A percentile compares a stretch with the other conserved stretches of the same genome.
phyloP scores from a whole-genome alignment of 2,797 vertebrate species.

The Centropyge bicolor region DNA sequence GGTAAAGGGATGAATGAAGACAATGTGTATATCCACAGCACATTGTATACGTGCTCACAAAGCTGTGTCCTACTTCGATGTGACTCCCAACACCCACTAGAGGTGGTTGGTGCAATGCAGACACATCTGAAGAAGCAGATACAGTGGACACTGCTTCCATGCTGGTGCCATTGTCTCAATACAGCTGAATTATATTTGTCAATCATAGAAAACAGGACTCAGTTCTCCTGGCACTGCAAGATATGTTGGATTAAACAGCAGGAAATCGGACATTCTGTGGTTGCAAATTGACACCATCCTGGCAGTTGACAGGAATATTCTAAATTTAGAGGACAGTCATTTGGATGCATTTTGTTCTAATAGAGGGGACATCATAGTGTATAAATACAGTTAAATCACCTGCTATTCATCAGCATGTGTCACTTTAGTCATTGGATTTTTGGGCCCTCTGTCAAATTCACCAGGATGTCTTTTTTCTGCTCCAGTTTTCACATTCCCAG shows the following conservation, averaged over 20 bases:
- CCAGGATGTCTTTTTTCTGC: conserved; percentile 46
- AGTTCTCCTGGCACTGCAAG: conserved; percentile 31
- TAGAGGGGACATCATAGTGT: not conserved
- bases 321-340: conserved; percentile 34
- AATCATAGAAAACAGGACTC: conserved; percentile 38
- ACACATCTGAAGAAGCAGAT: conserved; percentile 38
- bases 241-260: conserved; percentile 46
- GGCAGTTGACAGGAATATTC: not conserved
- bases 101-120: conserved; percentile 77
- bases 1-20: conserved; percentile 46
- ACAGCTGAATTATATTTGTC: conserved; percentile 19
- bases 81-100: conserved; percentile 67
- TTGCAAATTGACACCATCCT: conserved; percentile 4
- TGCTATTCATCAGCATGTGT: conserved; percentile 29
- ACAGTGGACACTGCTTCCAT: conserved; percentile 28
- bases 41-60: conserved; percentile 43
- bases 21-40: conserved; percentile 21
- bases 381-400: conserved; percentile 16
- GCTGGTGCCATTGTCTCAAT: conserved; percentile 27
- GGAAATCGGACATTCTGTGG: conserved; percentile 26
- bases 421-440: conserved; percentile 17
- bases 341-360: conserved; percentile 19
- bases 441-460: conserved; percentile 31
- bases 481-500: conserved; percentile 52
- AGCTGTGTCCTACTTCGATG: conserved; percentile 70